Conservation (phyloP, 2,888 invertebrate species). For the Melanotus villosus region DNA sequence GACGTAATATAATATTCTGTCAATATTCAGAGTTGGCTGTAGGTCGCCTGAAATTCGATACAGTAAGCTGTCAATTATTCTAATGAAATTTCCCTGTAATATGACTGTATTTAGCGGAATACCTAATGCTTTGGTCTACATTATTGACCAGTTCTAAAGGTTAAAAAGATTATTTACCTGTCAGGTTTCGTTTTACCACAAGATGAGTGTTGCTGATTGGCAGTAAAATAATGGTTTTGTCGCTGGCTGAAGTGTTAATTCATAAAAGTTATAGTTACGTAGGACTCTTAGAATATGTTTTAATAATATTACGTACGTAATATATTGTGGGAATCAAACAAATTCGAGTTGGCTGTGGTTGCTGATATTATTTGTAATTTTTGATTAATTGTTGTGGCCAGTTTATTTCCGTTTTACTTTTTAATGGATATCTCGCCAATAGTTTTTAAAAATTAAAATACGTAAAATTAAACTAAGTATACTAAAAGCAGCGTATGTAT, state of each 20-base stretch:
- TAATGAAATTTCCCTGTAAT: constrained; percentile 49
- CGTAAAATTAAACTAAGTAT: too few relatives aligned
- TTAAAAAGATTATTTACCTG: constrained; percentile 20
- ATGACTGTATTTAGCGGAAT: constrained; percentile 11
- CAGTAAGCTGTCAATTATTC: constrained; percentile 49
- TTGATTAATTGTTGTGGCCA: too few relatives aligned
- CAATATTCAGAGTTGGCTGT: constrained; percentile 48
- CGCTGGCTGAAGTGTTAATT: not conserved
- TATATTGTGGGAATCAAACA: too few relatives aligned
- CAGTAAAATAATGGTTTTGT: not conserved
- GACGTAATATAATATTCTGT: constrained; percentile 52
- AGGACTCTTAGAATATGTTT: too few relatives aligned
- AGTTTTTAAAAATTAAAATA: too few relatives aligned
- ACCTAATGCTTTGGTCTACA: constrained; percentile 9
- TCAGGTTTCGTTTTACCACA: not conserved
- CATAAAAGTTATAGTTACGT: too few relatives aligned
- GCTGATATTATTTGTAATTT: too few relatives aligned
- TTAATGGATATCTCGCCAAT: too few relatives aligned
- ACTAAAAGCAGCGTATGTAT: too few relatives aligned
- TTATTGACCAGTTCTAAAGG: constrained; percentile 19
- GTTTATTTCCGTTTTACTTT: too few relatives aligned
- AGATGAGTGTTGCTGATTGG: not conserved
- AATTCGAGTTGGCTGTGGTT: too few relatives aligned
- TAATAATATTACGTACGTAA: too few relatives aligned
- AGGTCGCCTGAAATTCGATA: constrained; percentile 46